These are phyloP conservation scores for Microtus oregoni DNA, from an alignment of 2,113 vertebrate genomes.

Conservation along the genomic window DNA sequence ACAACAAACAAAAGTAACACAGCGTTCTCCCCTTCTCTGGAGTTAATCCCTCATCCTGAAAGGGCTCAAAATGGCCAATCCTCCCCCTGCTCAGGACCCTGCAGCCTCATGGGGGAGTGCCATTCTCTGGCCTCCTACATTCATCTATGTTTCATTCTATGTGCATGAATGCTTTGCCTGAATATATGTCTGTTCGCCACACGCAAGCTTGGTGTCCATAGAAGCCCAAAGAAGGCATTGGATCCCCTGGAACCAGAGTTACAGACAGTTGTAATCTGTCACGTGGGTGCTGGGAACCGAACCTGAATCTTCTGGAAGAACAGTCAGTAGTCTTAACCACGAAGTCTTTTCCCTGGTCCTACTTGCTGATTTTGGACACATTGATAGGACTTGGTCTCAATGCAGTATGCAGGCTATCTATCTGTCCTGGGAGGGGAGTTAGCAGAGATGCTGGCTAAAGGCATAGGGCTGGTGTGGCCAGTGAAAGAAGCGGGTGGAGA, in stretches of 20 bases:
- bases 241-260: neutral
- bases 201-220: neutral
- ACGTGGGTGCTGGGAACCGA: neutral
- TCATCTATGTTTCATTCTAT: neutral
- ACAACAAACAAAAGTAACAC: too few relatives aligned
- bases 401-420: neutral
- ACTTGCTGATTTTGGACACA: neutral
- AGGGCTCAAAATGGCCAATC: neutral
- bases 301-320: neutral
- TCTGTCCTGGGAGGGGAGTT: neutral
- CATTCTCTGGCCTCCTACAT: neutral
- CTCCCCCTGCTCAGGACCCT: too few relatives aligned
- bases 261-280: neutral
- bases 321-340: neutral
- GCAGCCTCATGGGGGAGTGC: fast-evolving
- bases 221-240: neutral
- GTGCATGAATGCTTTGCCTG: neutral
- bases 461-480: neutral
- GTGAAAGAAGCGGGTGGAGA: neutral
- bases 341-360: too few relatives aligned
- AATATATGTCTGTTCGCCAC: neutral
- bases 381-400: neutral
- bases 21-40: neutral
- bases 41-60: neutral
- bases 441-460: neutral